phyloP scores from a whole-genome alignment of 2,797 vertebrate genomes.

The Cossypha caffra region DNA sequence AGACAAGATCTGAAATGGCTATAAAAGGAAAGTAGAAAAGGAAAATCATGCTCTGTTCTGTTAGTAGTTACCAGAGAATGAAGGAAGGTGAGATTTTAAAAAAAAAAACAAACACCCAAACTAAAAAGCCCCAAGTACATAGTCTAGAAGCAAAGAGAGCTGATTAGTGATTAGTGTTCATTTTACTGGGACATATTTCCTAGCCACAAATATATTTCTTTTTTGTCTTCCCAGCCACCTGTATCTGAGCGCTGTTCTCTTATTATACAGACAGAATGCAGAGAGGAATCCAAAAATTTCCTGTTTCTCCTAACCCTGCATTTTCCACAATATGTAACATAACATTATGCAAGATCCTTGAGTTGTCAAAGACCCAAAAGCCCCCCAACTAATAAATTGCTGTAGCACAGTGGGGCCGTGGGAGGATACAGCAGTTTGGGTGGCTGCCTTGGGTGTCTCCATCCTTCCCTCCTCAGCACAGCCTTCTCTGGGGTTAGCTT shows the following conservation, averaged over 20 bases:
- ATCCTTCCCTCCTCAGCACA: neutral
- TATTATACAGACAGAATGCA: neutral
- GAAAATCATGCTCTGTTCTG: neutral
- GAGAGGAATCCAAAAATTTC: neutral
- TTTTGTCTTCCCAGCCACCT: neutral
- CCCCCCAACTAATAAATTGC: neutral
- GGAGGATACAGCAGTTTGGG: neutral
- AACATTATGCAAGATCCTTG: neutral
- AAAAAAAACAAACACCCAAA: neutral
- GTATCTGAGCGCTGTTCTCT: neutral
- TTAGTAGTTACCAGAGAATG: neutral
- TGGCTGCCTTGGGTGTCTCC: neutral
- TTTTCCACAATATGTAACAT: neutral
- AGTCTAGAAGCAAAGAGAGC: neutral
- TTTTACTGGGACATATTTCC: neutral
- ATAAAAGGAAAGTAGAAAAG: neutral
- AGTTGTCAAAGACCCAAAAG: neutral
- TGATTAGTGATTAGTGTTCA: neutral
- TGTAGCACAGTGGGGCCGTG: accelerated
- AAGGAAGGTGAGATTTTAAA: neutral
- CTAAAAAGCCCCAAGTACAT: neutral
- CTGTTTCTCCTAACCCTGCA: neutral
- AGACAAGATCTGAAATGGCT: neutral
- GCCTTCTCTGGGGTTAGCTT: neutral
- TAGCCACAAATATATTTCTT: neutral